Conservation (phyloP, 2,888 invertebrate species). For the Synergus japonicus region DNA sequence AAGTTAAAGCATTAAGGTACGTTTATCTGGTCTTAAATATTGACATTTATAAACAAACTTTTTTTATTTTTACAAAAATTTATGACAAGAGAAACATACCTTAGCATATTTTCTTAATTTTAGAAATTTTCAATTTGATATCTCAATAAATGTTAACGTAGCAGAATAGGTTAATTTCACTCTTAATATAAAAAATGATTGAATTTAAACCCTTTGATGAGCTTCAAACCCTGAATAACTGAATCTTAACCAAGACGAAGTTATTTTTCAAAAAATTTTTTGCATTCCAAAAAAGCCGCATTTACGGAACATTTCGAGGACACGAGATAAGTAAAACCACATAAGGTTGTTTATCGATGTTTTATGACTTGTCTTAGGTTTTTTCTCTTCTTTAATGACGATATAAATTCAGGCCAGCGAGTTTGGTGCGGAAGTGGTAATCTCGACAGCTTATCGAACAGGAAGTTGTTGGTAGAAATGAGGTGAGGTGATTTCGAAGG, state of each 20-base stretch:
- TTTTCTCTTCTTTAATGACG: conserved; percentile 5
- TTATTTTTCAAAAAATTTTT: no score
- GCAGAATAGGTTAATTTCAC: no score
- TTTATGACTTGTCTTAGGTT: background rate
- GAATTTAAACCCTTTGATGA: no score
- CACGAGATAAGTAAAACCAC: background rate
- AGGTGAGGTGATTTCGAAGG: conserved; percentile 11
- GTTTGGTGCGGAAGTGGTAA: conserved; percentile 19
- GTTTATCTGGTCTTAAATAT: no score
- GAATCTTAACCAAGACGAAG: no score
- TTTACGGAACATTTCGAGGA: background rate
- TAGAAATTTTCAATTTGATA: no score
- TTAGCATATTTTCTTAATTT: no score
- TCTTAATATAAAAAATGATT: no score
- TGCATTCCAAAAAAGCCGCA: background rate
- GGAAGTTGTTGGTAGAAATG: conserved; percentile 20
- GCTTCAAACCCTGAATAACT: no score
- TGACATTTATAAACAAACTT: background rate
- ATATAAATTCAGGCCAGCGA: conserved; percentile 11
- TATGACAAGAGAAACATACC: background rate
- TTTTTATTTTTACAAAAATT: background rate
- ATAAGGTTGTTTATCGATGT: background rate
- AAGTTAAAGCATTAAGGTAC: no score
- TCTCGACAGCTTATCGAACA: conserved; percentile 19
- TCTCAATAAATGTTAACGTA: no score